Percentiles rank a stretch among this genome's conserved stretches.
phyloP scores from a whole-genome alignment of 1,140 invertebrate genomes.

The Ips nitidus region DNA sequence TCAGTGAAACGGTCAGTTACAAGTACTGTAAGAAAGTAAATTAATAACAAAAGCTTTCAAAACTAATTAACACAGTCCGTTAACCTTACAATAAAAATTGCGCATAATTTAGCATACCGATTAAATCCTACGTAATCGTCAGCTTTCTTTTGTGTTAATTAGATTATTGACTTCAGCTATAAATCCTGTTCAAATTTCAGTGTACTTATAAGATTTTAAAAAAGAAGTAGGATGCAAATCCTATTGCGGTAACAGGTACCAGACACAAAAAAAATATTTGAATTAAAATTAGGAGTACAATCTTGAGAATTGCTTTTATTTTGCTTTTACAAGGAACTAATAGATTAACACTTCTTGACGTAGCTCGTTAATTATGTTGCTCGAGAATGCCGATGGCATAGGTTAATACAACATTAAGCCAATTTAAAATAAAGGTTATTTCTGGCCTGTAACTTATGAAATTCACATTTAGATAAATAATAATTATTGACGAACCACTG shows the following conservation, averaged over 20 bases:
- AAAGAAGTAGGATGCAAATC: too few relatives aligned
- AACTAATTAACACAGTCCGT: conserved; percentile 1
- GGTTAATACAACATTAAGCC: neutral
- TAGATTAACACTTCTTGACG: neutral
- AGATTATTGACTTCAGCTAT: neutral
- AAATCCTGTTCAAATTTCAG: neutral
- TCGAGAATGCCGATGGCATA: neutral
- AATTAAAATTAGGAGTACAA: too few relatives aligned
- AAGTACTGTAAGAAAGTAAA: too few relatives aligned
- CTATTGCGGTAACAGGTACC: too few relatives aligned
- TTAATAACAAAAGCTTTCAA: neutral
- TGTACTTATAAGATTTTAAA: too few relatives aligned
- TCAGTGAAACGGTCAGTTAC: too few relatives aligned
- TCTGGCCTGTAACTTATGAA: too few relatives aligned
- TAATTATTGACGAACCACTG: too few relatives aligned
- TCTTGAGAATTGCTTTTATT: neutral
- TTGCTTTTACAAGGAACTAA: neutral
- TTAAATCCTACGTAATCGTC: neutral
- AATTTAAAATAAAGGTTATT: neutral
- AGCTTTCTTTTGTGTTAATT: neutral
- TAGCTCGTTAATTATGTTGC: neutral
- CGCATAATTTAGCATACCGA: neutral
- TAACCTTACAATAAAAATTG: conserved; percentile 2
- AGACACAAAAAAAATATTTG: too few relatives aligned
- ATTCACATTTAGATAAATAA: too few relatives aligned